A percentile compares a stretch with the other conserved stretches of the same genome.
phyloP scores from a whole-genome alignment of 2,888 invertebrate genomes.

The Anoncus sp. region DNA sequence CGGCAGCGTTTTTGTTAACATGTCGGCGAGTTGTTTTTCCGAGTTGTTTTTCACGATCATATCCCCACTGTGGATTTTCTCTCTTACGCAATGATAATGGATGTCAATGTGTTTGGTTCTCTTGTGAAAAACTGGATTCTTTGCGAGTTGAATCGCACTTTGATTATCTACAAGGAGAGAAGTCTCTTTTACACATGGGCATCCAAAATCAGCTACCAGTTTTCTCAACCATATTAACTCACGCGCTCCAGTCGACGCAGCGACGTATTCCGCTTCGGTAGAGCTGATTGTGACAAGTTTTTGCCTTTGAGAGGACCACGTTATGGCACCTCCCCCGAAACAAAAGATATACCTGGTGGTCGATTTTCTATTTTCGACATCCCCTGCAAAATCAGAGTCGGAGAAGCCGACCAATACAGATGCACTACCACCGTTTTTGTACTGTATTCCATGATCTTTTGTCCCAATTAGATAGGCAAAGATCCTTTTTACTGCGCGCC shows the following conservation, averaged over 20 bases:
- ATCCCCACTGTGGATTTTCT: not conserved
- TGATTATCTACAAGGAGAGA: constrained; percentile 30
- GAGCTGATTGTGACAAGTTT: constrained; percentile 12
- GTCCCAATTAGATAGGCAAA: not conserved
- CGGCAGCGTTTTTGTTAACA: constrained; percentile 30
- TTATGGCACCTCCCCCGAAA: constrained; percentile 12
- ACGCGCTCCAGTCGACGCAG: constrained; percentile 9
- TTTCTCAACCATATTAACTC: constrained; percentile 19
- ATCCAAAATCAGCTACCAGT: constrained; percentile 19
- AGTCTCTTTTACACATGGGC: constrained; percentile 2
- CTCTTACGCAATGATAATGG: constrained; percentile 31
- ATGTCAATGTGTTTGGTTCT: constrained; percentile 43
- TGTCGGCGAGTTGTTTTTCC: constrained; percentile 22
- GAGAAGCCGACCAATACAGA: not conserved
- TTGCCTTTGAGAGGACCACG: constrained; percentile 34
- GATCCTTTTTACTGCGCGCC: constrained; percentile 9
- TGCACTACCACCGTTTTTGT: not conserved
- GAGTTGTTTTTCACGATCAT: constrained; percentile 10
- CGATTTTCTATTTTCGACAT: not conserved
- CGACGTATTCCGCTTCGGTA: constrained; percentile 4
- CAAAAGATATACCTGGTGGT: not conserved
- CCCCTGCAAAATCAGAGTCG: not conserved
- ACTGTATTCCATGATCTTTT: not conserved
- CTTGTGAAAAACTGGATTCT: constrained; percentile 35
- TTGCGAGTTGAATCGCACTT: constrained; percentile 76